A percentile compares a stretch with the other conserved stretches of the same genome.
Conservation (phyloP, 2,113 vertebrate species). For the Donacobius atricapilla region DNA sequence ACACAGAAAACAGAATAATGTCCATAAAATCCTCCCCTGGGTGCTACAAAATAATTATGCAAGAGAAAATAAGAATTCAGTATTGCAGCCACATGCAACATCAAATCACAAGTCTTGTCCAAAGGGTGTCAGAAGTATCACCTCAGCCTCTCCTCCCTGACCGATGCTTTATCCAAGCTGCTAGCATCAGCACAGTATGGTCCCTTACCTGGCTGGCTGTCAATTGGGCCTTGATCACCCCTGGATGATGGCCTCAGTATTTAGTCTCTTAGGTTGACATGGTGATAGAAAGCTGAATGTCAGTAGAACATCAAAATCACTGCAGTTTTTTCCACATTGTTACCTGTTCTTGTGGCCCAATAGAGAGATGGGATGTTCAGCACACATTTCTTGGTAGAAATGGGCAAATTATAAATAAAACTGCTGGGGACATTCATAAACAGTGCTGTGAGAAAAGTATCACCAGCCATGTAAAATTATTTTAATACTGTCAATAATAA, state of each 20-base stretch:
- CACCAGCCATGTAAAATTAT: fast-evolving
- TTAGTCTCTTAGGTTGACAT: background rate
- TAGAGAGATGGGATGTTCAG: background rate
- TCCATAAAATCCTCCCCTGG: background rate
- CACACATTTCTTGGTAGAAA: background rate
- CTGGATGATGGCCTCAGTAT: background rate
- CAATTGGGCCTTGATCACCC: background rate
- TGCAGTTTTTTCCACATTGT: background rate
- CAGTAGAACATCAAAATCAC: background rate
- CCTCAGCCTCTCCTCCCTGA: background rate
- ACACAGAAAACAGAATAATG: background rate
- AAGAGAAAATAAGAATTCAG: background rate
- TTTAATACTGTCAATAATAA: background rate
- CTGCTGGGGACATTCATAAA: background rate
- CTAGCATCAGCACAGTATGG: background rate
- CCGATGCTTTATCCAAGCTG: fast-evolving
- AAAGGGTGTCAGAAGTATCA: background rate
- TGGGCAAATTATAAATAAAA: background rate
- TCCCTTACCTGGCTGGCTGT: background rate
- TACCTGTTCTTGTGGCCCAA: background rate
- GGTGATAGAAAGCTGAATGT: background rate
- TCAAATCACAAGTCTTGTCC: background rate
- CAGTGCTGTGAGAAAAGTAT: background rate
- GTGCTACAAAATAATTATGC: background rate
- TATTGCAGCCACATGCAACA: background rate